Conservation (phyloP, 2,888 invertebrate genomes). For the Theodoxus fluviatilis region DNA sequence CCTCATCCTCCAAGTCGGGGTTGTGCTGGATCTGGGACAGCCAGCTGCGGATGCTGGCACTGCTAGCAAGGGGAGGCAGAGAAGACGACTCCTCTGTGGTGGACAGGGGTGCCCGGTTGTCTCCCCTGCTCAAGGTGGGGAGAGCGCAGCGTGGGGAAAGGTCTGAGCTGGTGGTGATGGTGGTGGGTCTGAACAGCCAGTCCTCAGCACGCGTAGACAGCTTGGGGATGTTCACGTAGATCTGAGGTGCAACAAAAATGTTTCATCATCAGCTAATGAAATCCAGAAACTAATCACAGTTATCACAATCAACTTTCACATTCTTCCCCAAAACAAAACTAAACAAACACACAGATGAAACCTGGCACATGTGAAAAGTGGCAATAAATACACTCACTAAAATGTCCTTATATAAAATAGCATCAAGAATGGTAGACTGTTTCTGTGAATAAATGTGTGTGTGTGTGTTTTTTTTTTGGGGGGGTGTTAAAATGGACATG, state of each 20-base stretch:
- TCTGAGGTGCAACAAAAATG: conserved; percentile 36
- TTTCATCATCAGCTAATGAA: background rate
- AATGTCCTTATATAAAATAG: no score
- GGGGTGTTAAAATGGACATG: no score
- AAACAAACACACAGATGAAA: background rate
- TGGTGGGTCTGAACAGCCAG: conserved; percentile 46
- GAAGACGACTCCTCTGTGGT: background rate
- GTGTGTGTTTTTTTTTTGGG: no score
- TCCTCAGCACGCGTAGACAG: conserved; percentile 46
- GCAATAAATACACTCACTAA: no score
- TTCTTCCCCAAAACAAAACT: background rate
- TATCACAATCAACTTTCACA: background rate
- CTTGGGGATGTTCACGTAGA: conserved; percentile 52
- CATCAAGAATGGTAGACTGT: no score
- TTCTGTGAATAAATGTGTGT: no score
- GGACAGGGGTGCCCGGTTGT: background rate
- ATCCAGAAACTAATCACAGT: background rate
- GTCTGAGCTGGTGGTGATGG: conserved; percentile 30
- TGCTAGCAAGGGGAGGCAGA: conserved; percentile 30
- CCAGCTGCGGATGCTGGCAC: conserved; percentile 58
- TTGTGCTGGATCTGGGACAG: conserved; percentile 56
- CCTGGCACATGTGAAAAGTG: no score
- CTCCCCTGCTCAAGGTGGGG: conserved; percentile 30
- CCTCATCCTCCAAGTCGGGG: conserved; percentile 56
- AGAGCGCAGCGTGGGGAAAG: conserved; percentile 35